Conservation (phyloP, 2,113 vertebrate species). For the Eudyptes chrysolophus region DNA sequence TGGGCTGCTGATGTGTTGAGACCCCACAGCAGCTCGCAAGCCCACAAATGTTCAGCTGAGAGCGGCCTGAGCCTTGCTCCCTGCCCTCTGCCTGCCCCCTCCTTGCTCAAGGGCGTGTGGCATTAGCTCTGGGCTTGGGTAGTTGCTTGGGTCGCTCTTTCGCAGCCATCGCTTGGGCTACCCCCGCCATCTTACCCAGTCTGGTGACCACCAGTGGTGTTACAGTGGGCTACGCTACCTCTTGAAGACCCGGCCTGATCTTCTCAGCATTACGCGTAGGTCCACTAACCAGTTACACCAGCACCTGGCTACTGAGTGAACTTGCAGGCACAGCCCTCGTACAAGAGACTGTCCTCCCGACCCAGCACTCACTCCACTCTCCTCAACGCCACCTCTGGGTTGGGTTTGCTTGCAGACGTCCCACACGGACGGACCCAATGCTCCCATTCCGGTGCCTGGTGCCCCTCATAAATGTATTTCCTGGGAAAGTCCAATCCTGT, state of each 20-base stretch:
- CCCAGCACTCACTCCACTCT: no score
- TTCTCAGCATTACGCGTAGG: background rate
- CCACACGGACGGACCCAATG: accelerated
- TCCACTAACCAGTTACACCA: background rate
- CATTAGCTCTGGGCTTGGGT: background rate
- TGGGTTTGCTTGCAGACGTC: background rate
- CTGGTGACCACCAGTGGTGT: background rate
- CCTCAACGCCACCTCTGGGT: background rate
- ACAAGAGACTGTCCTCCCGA: background rate
- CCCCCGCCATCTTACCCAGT: no score
- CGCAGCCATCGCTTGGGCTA: background rate
- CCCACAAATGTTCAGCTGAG: background rate
- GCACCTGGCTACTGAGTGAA: background rate
- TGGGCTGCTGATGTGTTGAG: background rate
- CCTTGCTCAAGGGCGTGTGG: background rate
- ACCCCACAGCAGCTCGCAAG: background rate
- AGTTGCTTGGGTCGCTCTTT: background rate
- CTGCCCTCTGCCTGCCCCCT: background rate
- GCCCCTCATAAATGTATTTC: background rate
- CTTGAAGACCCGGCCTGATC: background rate
- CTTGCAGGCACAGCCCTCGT: background rate
- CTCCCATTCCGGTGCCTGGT: background rate
- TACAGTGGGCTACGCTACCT: background rate
- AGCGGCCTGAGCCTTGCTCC: background rate
- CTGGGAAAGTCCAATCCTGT: background rate